Evolutionary conservation across 2,888 invertebrate species (phyloP), one percentile per base, ranked within the genome.

Genomic region (Melanchra persicariae): DNA sequence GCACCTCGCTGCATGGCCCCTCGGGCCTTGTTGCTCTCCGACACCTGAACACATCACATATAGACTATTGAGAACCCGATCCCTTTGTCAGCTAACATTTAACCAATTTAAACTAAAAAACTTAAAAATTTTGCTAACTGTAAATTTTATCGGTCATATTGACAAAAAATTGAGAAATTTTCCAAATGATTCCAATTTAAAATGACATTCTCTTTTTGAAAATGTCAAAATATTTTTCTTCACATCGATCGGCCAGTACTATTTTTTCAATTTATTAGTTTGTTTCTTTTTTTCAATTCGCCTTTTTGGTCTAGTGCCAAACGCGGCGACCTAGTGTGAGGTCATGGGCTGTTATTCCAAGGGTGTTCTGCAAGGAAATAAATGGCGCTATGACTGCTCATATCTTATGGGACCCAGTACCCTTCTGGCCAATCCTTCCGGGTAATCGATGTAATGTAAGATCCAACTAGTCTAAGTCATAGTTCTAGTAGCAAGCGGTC

Each of bases 1-100:
- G 83, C 79, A n/a, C 70, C 70, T 47, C 88, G 85, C 76, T 90
- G 91, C 92, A 91, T 92, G 83, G 79, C 87, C 87, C 86, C 88
- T n/a, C 88, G 89, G 84, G 87, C 82, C 81, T 88, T 92, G 79
- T 71, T 87, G 82, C 66, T 86, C 76, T 88, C 87, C 55, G 88
- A 75, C 60, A 85, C 90, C 91, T 85, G 78, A 59, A 67, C 76
- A 86, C 82, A 83, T 83, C 71, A 77, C 74, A 82, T 61, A 58
- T 43, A 61, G 65, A 54, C 55, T 79, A 63, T 78, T 73, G 67
- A 64, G 51, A 72, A 49, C 30, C 30, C 51, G 30, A 37, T 26
- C 19, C 34, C 52, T 65, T 57, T 37, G 19, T 49, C 57, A 47
- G 64, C n/a, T 60, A 64, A 58, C 64, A 79, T 52, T 54, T 30